Base-by-base conservation (phyloP, 2,113 vertebrate species). In the Lipotes vexillifer region DNA sequence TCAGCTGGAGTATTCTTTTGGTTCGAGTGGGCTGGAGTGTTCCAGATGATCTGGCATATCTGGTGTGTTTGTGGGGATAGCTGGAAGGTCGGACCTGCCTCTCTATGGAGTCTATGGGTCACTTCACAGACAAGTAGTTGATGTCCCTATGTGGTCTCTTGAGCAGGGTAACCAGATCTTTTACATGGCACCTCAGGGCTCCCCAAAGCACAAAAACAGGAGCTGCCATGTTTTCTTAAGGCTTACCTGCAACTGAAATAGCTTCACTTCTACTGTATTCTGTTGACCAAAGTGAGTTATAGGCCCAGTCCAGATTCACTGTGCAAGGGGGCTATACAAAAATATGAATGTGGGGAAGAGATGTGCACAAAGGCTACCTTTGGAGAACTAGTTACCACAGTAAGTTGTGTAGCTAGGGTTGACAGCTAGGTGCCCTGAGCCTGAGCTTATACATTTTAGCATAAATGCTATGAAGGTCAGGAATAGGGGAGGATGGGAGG, bases 91-190 rank as follows among this genome's bases (percentile, higher is more conserved):
- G 65, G 8, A 1, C 7, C 15, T 80, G 7, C 10, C 4, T 61
- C 25, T 66, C 12, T 13, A 2, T 46, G 13, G n/a, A 75, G 8
- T 25, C 12, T 82, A 5, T 46, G 33, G 15, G 36, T 1, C 3
- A 41, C 29, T 49, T 90, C 10, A 69, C 46, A 23, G 29, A 2
- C 31, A 13, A 0, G 9, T 0, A 1, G 2, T 11, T 25, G 9
- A 29, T 33, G 13, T 89, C n/a, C 81, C n/a, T 4, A 63, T 15
- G 1, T 14, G 66, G 3, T 89, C 12, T 86, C 71, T 75, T 21
- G 29, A 52, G 11, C 11, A 72, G 36, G 36, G 25, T 29, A 41
- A 82, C 5, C 14, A 29, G 23, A 69, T 59, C 36, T 65, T 77
- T 59, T 15, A 23, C 44, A 46, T 11, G 6, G 18, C 33, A 84